phyloP scores from a whole-genome alignment of 2,888 invertebrate genomes.

The Caenorhabditis zanzibari region DNA sequence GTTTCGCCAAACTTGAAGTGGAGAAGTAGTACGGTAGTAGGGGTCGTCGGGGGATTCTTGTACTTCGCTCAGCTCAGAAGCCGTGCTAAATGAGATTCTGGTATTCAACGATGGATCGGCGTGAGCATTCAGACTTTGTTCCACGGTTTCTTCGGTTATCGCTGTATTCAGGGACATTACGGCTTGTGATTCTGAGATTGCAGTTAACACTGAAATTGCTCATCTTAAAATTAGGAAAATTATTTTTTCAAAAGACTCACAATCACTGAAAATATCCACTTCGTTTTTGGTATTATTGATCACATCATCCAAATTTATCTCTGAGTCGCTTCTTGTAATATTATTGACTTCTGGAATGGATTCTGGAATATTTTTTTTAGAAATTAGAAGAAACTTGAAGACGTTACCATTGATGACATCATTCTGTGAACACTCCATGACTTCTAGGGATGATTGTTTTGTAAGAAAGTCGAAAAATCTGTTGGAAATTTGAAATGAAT shows the following conservation, averaged over 20 bases:
- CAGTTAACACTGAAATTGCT: constrained; percentile 35
- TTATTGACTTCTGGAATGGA: constrained; percentile 9
- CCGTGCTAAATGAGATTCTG: constrained; percentile 29
- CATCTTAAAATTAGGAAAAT: too few relatives aligned
- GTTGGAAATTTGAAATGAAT: constrained; percentile 8
- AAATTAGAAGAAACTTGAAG: background rate
- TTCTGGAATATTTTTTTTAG: too few relatives aligned
- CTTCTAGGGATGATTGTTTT: constrained; percentile 1
- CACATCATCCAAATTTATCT: constrained; percentile 46
- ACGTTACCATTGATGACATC: constrained; percentile 45
- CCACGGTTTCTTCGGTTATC: constrained; percentile 20
- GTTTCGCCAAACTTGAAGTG: constrained; percentile 23
- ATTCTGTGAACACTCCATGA: constrained; percentile 55
- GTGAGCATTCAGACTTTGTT: constrained; percentile 38
- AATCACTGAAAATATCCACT: constrained; percentile 28
- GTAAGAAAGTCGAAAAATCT: background rate
- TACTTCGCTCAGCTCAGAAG: constrained; percentile 26
- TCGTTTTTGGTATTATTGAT: constrained; percentile 27
- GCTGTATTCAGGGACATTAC: constrained; percentile 38
- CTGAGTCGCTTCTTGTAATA: constrained; percentile 24
- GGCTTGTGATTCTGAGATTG: constrained; percentile 25
- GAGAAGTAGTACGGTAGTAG: background rate
- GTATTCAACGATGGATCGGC: constrained; percentile 44
- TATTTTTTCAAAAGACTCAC: constrained; percentile 9
- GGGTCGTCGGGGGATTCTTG: background rate